Evolutionary conservation across 2,888 invertebrate species (phyloP).

Genomic region (Drosophila neutralis): DNA sequence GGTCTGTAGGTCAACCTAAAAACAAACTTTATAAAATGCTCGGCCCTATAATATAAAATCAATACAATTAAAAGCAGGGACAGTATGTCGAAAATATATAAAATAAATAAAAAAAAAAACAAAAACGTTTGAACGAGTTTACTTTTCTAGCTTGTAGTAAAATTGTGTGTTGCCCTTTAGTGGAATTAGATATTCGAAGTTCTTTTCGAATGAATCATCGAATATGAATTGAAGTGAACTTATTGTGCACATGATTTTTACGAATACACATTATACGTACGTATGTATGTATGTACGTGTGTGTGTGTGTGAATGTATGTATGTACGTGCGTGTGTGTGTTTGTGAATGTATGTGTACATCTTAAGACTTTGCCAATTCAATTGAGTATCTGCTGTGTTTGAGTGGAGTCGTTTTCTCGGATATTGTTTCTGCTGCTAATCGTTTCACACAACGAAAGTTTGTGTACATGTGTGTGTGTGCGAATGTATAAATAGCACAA

Average conservation of each 20-base stretch:
- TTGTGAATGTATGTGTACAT: background rate
- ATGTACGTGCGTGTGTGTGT: background rate
- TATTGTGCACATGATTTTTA: background rate
- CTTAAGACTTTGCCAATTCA: constrained; percentile 25
- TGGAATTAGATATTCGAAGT: background rate
- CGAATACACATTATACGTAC: background rate
- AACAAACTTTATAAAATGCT: background rate
- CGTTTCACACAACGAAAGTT: constrained; percentile 13
- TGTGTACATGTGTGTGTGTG: background rate
- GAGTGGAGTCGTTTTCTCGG: background rate
- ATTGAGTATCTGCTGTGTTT: constrained; percentile 18
- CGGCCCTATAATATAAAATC: background rate
- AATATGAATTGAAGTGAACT: background rate
- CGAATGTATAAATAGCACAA: constrained; percentile 1
- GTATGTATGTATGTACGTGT: background rate
- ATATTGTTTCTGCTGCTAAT: constrained; percentile 15
- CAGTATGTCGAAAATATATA: background rate
- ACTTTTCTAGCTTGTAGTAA: background rate
- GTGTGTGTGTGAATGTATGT: background rate
- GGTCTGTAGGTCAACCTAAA: background rate
- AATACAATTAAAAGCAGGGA: background rate
- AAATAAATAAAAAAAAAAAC: background rate
- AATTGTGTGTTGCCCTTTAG: background rate
- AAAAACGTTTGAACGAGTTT: background rate
- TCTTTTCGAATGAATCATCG: constrained; percentile 9